Evolutionary conservation across 2,113 vertebrate genomes (phyloP), one percentile per base, ranked within the genome.

Genomic region (Arothron firmamentum): DNA sequence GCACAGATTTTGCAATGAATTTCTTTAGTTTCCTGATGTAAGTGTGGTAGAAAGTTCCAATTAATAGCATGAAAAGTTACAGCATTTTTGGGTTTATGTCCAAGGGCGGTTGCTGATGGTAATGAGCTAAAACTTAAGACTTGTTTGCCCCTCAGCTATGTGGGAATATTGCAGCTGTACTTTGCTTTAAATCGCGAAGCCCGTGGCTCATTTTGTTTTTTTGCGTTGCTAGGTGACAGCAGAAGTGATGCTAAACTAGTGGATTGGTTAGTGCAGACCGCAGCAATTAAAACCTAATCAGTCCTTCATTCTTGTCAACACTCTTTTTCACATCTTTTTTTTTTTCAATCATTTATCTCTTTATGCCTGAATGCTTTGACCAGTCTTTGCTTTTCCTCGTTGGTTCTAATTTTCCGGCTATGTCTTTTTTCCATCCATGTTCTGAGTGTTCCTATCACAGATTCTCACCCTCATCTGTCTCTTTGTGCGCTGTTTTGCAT

Each of bases 161-260:
- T 28, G 53, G 67, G 67, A 77, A 78, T 76, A 81, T 51, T 56
- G 83, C 57, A 43, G 67, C 72, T 65, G 71, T 48, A 64, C 80
- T 62, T 76, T 83, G 78, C 75, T 85, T 74, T 72, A 70, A 71
- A 70, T 77, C 84, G 85, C 62, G 76, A 78, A 63, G 67, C 50
- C 49, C 8, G 2, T 20, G 55, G 53, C 61, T 62, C 42, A 46
- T 16, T 48, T 72, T 65, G 76, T 75, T 74, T 74, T 85, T 81
- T 81, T 81, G 43, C 67, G 74, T 78, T 72, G 57, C 43, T 67
- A 76, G 72, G 71, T 59, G 77, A 78, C 76, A 76, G 55, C 65
- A 69, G 64, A 65, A 62, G 65, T 2, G 73, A 76, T 85, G 81
- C 85, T 87, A 78, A 83, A 84, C 66, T 72, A 70, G 72, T 81